Evolutionary conservation across 1,140 invertebrate genomes (phyloP), one percentile per base, ranked within the genome.

Genomic region (Bombus haemorrhoidalis): DNA sequence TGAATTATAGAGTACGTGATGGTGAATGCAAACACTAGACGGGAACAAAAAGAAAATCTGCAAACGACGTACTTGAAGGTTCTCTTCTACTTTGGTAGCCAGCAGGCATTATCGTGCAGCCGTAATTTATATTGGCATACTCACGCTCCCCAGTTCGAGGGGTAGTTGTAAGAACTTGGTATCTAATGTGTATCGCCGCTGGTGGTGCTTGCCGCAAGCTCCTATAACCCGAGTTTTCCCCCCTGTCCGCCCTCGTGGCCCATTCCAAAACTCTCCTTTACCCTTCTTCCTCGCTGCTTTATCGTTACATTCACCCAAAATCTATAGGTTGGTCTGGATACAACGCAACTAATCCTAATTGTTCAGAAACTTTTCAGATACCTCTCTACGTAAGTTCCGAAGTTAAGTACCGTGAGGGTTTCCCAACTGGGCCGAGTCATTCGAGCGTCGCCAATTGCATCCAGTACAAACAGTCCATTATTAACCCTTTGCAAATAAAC

Each of bases 111-210:
- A 91, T 89, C 90, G 72, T 79, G 47, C 43, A 32, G 34, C 47
- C 69, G 71, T 89, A 91, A 85, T 89, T 92, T 89, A 91, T 89
- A 92, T 88, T 77, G 87, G 80, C 73, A 81, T 72, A 76, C 64
- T 80, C 74, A 34, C 74, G 83, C 71, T 89, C 81, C 71, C 83
- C 75, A 80, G 79, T 80, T 85, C 75, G 73, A 83, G 41, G 83
- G 78, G 64, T 81, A 91, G 84, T 89, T 84, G 87, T 89, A 91
- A 92, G 91, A 91, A 91, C 84, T 93, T 92, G 86, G 81, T 91
- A 91, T 92, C 91, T 91, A 91, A 92, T 92, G 91, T 91, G 91
- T 92, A 91, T 92, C 86, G 91, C 89, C 91, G 89, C 80, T 91
- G 89, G 91, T 90, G 83, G 86, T 89, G 90, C 72, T 83, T 62